Percentiles rank a stretch among this genome's conserved stretches.
phyloP scores from a whole-genome alignment of 1,140 invertebrate genomes.

The Macrocentrus cingulum region DNA sequence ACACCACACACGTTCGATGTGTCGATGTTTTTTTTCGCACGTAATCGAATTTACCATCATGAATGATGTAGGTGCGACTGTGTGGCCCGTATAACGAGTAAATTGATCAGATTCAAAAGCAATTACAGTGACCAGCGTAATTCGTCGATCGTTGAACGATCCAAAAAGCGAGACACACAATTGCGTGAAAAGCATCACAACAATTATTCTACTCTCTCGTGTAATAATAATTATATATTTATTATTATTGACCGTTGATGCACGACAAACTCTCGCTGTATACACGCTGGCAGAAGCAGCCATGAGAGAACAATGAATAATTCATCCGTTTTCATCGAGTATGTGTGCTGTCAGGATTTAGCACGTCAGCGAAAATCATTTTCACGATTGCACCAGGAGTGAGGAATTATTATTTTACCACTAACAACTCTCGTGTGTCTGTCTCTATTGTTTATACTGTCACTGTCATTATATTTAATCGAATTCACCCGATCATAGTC shows the following conservation, averaged over 20 bases:
- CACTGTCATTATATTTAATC: neutral
- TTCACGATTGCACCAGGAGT: neutral
- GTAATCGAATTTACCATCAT: constrained; percentile 11
- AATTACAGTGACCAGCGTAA: constrained; percentile 16
- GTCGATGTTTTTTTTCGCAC: neutral
- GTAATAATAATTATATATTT: too few species aligned
- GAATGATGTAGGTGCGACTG: constrained; percentile 3
- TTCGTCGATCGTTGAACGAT: constrained; percentile 13
- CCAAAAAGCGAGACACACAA: neutral
- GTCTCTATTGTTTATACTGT: neutral
- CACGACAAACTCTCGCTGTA: too few species aligned
- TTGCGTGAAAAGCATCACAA: neutral
- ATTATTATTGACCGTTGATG: too few species aligned
- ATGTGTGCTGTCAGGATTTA: constrained; percentile 5
- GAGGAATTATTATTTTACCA: constrained; percentile 9
- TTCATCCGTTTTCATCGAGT: constrained; percentile 13
- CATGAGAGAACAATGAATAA: constrained; percentile 12
- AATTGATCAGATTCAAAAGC: constrained; percentile 22
- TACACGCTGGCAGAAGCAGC: neutral
- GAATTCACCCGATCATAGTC: too few species aligned
- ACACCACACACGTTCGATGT: neutral
- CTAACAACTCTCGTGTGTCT: neutral
- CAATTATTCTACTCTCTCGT: neutral
- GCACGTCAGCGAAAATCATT: neutral
- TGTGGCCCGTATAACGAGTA: neutral